Evolutionary conservation across 1,140 invertebrate genomes (phyloP).

Genomic region (Scaptomyza montana): DNA sequence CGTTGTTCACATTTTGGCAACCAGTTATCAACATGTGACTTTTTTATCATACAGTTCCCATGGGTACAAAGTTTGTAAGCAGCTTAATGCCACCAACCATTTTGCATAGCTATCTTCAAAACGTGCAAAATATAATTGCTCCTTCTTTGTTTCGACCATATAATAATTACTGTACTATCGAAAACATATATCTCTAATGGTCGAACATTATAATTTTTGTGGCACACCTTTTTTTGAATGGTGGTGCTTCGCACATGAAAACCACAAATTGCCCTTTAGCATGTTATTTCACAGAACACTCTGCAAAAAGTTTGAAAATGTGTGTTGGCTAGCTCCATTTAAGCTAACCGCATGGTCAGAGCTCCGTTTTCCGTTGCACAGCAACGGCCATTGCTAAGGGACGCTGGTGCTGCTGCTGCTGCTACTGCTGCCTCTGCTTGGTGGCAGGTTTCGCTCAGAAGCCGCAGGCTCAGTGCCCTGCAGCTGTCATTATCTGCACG

Average conservation of each 20-base stretch:
- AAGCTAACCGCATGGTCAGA: constrained; percentile 41
- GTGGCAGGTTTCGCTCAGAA: constrained; percentile 11
- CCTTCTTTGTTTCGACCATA: no score
- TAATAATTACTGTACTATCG: background rate
- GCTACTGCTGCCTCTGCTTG: background rate
- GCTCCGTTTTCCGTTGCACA: constrained; percentile 10
- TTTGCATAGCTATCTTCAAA: no score
- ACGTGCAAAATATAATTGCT: background rate
- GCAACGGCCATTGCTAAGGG: no score
- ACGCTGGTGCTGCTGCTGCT: no score
- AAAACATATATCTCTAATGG: constrained; percentile 4
- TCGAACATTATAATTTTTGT: constrained; percentile 14
- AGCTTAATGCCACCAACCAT: no score
- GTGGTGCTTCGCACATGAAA: background rate
- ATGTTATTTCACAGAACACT: background rate
- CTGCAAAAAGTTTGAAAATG: background rate
- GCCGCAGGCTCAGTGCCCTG: constrained; percentile 33
- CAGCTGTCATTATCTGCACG: constrained; percentile 67
- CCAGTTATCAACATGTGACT: no score
- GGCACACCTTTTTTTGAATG: constrained; percentile 19
- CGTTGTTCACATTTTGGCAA: no score
- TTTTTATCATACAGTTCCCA: no score
- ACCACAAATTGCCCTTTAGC: constrained; percentile 33
- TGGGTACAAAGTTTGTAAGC: no score
- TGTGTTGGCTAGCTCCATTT: constrained; percentile 23